Base-by-base conservation (phyloP, 2,888 invertebrate genomes). In the Icerya purchasi region DNA sequence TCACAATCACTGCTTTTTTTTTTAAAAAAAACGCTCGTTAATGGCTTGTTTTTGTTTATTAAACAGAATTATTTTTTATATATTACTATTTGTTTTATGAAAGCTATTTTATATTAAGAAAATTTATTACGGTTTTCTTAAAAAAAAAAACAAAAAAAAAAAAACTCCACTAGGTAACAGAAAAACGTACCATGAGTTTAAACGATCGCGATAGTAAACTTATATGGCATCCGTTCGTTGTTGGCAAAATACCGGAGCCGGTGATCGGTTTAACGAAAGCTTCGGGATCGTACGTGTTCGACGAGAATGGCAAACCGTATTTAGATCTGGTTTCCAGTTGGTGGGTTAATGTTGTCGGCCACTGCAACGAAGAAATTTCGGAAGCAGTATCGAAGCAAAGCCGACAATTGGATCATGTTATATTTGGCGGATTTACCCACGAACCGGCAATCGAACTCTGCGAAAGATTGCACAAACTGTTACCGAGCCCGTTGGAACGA, bases 401-500 rank as follows among this genome's bases (percentile, higher is more conserved):
- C 14, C 3, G 18, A 5, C 55, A n/a, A 18, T 21, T 61, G n/a
- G 57, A 58, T 18, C 61, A 61, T 53, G 59, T 61, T 2, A 61
- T 61, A 25, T 61, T 61, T 23, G 61, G 54, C 53, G 59, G 59
- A 24, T 58, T 61, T 25, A 61, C 61, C 18, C 61, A 61, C 49
- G 55, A 58, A 23, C 57, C 61, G 2, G 61, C 61, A 10, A 25
- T 61, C 19, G 50, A n/a, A 5, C 50, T 61, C 20, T 61, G 61
- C 56, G 58, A 58, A 20, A 50, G 36, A 20, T 22, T 61, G 19
- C 24, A 25, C 21, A 20, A 23, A 1, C 5, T 61, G 20, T 52
- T 58, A 19, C 61, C 61, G 14, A 10, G 50, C 0, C 36, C 18
- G 22, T 55, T 61, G 49, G 19, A 23, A 5, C 49, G 52, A 21